Evolutionary conservation across 2,113 vertebrate genomes (phyloP).

Genomic region (Cephalopterus ornatus): DNA sequence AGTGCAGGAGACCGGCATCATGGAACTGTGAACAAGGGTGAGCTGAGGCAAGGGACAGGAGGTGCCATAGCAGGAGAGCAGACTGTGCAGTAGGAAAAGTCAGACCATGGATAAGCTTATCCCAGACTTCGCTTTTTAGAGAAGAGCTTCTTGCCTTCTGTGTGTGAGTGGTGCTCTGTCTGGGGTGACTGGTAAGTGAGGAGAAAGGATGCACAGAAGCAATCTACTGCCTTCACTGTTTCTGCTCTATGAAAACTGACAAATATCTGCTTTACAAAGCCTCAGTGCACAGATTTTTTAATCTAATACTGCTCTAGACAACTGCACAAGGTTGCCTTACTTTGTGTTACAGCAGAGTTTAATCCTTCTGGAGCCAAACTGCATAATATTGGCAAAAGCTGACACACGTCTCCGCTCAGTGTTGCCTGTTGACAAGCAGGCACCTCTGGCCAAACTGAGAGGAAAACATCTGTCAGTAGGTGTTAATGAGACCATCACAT

Average conservation of each 20-base stretch:
- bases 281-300: not conserved
- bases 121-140: not conserved
- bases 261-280: not conserved
- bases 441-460: not conserved
- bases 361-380: not conserved
- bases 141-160: not conserved
- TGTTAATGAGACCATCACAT: constrained; percentile 3
- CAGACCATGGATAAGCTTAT: not conserved
- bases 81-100: not conserved
- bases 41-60: not conserved
- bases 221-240: not conserved
- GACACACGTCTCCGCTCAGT: accelerated
- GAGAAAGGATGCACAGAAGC: not conserved
- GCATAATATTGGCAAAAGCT: not conserved
- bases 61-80: not conserved
- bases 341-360: not conserved
- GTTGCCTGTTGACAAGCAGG: not conserved
- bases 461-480: not conserved
- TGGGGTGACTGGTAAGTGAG: not conserved
- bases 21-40: not conserved
- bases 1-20: not conserved
- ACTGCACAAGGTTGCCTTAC: not conserved
- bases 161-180: not conserved
- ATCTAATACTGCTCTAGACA: not conserved
- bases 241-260: not conserved